phyloP scores from a whole-genome alignment of 1,140 invertebrate species.

The Aphaenogaster rudis region DNA sequence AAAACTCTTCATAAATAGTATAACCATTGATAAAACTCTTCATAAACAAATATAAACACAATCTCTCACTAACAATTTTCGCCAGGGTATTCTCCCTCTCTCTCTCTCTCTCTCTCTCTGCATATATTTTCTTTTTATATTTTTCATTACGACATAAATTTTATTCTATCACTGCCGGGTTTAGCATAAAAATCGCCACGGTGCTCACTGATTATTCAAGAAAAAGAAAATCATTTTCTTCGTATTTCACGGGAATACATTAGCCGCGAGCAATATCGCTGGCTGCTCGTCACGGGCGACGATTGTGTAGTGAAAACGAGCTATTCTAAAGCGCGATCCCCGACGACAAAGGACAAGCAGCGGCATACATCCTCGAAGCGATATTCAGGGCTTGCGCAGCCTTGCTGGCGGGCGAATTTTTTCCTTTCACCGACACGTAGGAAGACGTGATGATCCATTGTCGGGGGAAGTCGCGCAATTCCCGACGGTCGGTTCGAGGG shows the following conservation, averaged over 20 bases:
- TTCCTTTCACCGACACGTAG: slow-evolving; percentile 19
- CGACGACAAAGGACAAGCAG: slow-evolving; percentile 55
- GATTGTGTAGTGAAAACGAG: slow-evolving; percentile 49
- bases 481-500: slow-evolving; percentile 49
- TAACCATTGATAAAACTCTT: no score
- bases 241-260: background rate
- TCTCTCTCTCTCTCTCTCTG: no score
- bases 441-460: slow-evolving; percentile 61
- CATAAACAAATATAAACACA: no score
- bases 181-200: background rate
- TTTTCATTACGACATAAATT: slow-evolving; percentile 12
- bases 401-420: slow-evolving; percentile 25
- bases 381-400: slow-evolving; percentile 35
- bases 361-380: slow-evolving; percentile 50
- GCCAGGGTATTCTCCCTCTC: no score
- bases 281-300: slow-evolving; percentile 33
- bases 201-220: slow-evolving; percentile 14
- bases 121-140: background rate
- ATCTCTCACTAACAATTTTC: no score
- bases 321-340: slow-evolving; percentile 54
- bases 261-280: slow-evolving; percentile 37
- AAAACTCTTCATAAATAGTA: no score
- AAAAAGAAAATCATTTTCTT: slow-evolving; percentile 17
- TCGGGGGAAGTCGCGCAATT: slow-evolving; percentile 67
- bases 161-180: background rate